Evolutionary conservation across 53 echinoderm and acorn worm species (phyloP).

Genomic region (Hippasteria phrygiana): DNA sequence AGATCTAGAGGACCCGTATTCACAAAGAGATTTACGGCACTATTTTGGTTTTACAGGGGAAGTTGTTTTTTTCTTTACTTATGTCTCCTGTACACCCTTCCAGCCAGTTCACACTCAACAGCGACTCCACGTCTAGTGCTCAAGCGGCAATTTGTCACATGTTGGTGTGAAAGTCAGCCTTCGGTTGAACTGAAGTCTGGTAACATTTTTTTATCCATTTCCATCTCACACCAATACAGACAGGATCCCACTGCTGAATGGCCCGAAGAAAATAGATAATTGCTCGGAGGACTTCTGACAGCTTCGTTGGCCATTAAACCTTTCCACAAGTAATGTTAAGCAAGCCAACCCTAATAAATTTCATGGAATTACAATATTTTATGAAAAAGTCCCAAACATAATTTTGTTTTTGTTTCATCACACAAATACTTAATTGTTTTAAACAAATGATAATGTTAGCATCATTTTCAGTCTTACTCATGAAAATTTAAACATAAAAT

Average conservation of each 20-base stretch:
- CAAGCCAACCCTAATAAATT: too few relatives aligned
- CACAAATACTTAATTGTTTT: too few relatives aligned
- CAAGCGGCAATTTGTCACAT: conserved; percentile 41
- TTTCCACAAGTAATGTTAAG: not conserved
- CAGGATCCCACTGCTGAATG: not conserved
- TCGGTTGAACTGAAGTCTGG: not conserved
- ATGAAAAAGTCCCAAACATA: too few relatives aligned
- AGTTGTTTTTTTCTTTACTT: too few relatives aligned
- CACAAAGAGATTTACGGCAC: conserved; percentile 18
- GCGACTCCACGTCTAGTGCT: conserved; percentile 46
- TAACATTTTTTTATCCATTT: not conserved
- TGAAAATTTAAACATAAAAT: too few relatives aligned
- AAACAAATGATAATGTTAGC: too few relatives aligned
- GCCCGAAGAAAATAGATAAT: not conserved
- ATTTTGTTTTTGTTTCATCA: too few relatives aligned
- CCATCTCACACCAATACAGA: conserved; percentile 21
- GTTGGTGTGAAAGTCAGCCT: conserved; percentile 15
- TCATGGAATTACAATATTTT: not conserved
- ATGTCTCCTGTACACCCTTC: not conserved
- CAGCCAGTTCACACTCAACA: conserved; percentile 23
- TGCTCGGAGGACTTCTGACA: not conserved
- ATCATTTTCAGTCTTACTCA: too few relatives aligned
- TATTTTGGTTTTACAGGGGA: not conserved
- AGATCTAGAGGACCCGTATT: too few relatives aligned
- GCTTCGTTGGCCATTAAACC: not conserved